Percentiles rank a stretch among this genome's conserved stretches.
Conservation (phyloP, 2,113 vertebrate genomes). For the Prinia subflava region DNA sequence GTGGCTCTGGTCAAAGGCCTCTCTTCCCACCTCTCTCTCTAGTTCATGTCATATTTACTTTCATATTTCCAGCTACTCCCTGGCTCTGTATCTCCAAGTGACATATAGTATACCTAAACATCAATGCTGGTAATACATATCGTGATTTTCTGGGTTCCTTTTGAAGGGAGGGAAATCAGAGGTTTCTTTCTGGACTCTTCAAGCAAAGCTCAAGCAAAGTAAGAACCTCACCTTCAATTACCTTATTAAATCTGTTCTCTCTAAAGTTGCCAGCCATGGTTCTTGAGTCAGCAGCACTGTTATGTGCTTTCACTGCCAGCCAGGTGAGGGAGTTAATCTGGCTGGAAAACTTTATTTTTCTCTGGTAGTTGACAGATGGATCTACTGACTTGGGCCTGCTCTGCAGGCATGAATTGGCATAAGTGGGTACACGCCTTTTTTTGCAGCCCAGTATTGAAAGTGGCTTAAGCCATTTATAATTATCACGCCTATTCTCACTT, state of each 20-base stretch:
- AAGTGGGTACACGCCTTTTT: not conserved
- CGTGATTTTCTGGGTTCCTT: not conserved
- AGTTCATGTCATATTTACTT: not conserved
- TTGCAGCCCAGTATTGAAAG: not conserved
- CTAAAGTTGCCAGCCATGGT: not conserved
- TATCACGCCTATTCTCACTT: not conserved
- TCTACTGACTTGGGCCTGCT: not conserved
- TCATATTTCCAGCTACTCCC: not conserved
- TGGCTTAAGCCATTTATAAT: not conserved
- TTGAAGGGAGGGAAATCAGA: not conserved
- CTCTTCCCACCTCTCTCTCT: not conserved
- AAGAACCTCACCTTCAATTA: not conserved
- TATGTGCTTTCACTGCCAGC: not conserved
- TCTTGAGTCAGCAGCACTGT: not conserved
- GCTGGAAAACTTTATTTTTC: not conserved
- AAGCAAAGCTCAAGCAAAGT: not conserved
- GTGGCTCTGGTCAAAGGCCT: not conserved
- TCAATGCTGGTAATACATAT: not conserved
- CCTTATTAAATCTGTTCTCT: not conserved
- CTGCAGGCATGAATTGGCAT: not conserved
- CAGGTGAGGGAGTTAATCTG: not conserved
- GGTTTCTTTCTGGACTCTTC: not conserved
- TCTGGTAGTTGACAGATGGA: not conserved
- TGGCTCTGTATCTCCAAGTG: not conserved
- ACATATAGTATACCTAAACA: not conserved